Evolutionary conservation across 2,888 invertebrate species (phyloP).

Genomic region (Drosophila falleni): DNA sequence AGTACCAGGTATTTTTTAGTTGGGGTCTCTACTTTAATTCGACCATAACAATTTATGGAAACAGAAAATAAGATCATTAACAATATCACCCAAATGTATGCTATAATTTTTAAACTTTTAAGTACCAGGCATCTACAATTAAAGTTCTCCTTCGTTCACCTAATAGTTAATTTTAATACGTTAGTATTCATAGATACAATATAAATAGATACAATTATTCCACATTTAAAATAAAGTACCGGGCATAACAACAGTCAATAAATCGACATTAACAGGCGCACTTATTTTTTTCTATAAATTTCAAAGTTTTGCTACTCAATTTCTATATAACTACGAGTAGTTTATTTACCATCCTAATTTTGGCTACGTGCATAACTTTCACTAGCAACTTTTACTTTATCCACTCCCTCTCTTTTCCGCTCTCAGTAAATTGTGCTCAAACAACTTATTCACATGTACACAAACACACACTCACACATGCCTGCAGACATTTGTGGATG

Average conservation of each 20-base stretch:
- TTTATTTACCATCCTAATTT: constrained; percentile 37
- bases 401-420: constrained; percentile 1
- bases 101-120: background rate
- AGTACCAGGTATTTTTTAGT: too few species aligned
- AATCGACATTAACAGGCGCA: too few species aligned
- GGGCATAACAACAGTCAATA: background rate
- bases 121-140: too few species aligned
- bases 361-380: constrained; percentile 58
- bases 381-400: constrained; percentile 58
- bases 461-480: constrained; percentile 2
- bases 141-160: too few species aligned
- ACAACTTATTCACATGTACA: constrained; percentile 38
- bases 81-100: background rate
- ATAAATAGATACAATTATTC: too few species aligned
- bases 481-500: background rate
- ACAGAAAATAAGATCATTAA: too few species aligned
- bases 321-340: constrained; percentile 7
- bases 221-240: background rate
- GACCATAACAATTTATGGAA: too few species aligned
- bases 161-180: too few species aligned
- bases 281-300: constrained; percentile 4
- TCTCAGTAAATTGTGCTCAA: constrained; percentile 44
- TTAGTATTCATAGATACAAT: too few species aligned
- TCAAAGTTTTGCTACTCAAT: constrained; percentile 13
- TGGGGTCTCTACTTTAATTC: too few species aligned